A percentile compares a stretch with the other conserved stretches of the same genome.
Evolutionary conservation across 1,140 invertebrate species (phyloP).

Genomic region (Wiebesia pumilae): DNA sequence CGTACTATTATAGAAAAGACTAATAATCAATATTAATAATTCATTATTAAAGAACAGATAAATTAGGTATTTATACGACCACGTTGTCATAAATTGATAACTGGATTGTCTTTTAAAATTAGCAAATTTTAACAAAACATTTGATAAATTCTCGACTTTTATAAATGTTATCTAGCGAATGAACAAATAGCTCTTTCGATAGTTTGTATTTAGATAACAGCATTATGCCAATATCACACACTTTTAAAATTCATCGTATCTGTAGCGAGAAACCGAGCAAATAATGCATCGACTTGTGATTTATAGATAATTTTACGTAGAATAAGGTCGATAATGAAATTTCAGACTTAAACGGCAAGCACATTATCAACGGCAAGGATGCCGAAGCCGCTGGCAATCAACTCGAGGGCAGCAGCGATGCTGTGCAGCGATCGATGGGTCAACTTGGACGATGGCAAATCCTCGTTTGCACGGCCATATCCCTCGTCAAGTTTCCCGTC

Average conservation of each 20-base stretch:
- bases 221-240: background rate
- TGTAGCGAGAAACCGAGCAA: background rate
- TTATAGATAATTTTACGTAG: background rate
- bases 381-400: conserved; percentile 45
- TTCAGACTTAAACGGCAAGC: conserved; percentile 64
- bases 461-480: conserved; percentile 79
- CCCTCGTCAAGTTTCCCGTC: conserved; percentile 82
- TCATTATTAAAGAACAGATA: no score
- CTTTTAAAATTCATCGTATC: background rate
- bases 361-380: conserved; percentile 61
- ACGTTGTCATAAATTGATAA: no score
- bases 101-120: background rate
- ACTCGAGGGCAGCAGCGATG: conserved; percentile 76
- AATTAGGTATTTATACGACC: no score
- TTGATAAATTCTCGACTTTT: background rate
- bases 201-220: background rate
- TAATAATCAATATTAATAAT: no score
- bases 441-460: conserved; percentile 84
- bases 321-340: background rate
- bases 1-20: background rate
- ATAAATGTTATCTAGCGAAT: background rate
- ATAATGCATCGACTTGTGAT: background rate
- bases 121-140: background rate
- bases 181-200: background rate
- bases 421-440: conserved; percentile 81